Base-by-base conservation (phyloP, 2,797 vertebrate species). In the Nannoperca australis region DNA sequence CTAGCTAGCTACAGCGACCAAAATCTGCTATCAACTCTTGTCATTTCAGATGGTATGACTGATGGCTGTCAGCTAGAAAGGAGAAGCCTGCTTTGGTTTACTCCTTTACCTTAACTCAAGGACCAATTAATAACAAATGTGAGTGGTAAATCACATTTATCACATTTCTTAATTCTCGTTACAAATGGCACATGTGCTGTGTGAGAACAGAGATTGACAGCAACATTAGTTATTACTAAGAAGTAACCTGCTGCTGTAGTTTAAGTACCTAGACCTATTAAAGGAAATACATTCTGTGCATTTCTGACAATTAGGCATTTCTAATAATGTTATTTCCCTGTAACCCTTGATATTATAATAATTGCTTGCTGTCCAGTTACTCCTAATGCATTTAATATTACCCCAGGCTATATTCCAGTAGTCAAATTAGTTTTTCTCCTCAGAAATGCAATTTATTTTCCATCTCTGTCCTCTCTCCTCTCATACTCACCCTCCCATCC, bases 301-400 rank as follows among this genome's bases (percentile, higher is more conserved):
- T 59, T 82, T 79, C 70, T 73, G 34, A 66, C 42, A 69, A 77
- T 73, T 67, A 84, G 45, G 54, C 8, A 36, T 55, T 66, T 61
- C 17, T 76, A 73, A 70, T 85, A 51, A 81, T 62, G 53, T 44
- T 70, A 66, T 66, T 79, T 81, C 49, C 38, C 49, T 42, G 15
- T 42, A 49, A 63, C 50, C 22, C 18, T 64, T 12, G 4, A 32
- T 63, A 14, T 65, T 67, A 69, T 70, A 18, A 58, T 14, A 67
- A 50, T 50, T 44, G 68, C 62, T 32, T 49, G 32, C n/a, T 24
- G 20, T 65, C 77, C n/a, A 55, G 32, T 68, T 69, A 59, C 40
- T 61, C 50, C 61, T 61, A 70, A 69, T 74, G 22, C 32, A 74
- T 83, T 68, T 72, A 66, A 70, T 38, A 47, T 18, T 24, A 32